Evolutionary conservation across 2,113 vertebrate genomes (phyloP).

Genomic region (Accipiter virgatus): DNA sequence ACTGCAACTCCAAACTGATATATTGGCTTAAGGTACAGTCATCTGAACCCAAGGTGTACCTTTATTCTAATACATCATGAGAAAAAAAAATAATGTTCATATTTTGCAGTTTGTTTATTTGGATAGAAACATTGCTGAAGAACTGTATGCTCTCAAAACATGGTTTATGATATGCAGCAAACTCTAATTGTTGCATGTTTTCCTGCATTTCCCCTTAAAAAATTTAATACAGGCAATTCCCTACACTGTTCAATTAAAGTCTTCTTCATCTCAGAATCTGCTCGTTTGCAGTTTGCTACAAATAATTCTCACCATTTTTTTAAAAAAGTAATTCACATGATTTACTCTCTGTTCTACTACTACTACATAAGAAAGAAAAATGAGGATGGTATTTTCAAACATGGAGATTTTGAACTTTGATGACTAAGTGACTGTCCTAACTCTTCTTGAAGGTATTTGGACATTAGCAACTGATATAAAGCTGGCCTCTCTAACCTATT

Average conservation of each 20-base stretch:
- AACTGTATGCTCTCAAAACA: neutral
- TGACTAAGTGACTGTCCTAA: neutral
- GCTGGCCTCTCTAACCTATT: neutral
- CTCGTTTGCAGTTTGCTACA: neutral
- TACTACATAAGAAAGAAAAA: neutral
- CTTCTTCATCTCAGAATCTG: neutral
- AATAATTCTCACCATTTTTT: neutral
- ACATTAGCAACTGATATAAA: neutral
- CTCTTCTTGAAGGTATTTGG: neutral
- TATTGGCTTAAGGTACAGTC: neutral
- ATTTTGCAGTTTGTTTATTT: neutral
- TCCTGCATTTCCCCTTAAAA: neutral
- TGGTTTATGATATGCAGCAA: neutral
- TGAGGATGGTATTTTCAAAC: neutral
- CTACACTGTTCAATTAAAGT: neutral
- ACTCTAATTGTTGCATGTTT: neutral
- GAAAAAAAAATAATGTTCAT: neutral
- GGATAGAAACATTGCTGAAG: neutral
- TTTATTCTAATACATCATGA: neutral
- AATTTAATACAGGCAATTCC: neutral
- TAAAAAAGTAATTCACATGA: neutral
- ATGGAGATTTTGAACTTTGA: neutral
- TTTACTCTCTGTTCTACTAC: neutral
- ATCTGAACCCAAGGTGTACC: neutral
- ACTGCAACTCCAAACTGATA: neutral